Conservation (phyloP, 2,113 vertebrate species). For the Salvelinus fontinalis region DNA sequence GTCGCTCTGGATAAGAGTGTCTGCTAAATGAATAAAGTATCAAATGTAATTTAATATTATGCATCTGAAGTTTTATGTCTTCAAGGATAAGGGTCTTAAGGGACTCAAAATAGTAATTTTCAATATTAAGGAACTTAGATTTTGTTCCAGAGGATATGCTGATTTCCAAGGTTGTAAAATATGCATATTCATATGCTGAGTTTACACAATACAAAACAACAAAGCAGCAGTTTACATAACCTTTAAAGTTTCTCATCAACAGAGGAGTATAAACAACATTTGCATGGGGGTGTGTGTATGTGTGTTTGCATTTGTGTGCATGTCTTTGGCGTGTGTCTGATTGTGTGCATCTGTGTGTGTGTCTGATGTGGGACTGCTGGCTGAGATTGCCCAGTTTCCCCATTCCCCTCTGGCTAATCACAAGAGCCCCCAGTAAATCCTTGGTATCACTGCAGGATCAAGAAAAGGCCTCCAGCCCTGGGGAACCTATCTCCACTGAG, state of each 20-base stretch:
- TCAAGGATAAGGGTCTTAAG: slow-evolving; percentile 52
- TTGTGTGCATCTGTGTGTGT: not conserved
- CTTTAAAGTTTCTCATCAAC: slow-evolving; percentile 39
- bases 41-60: slow-evolving; percentile 38
- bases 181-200: slow-evolving; percentile 67
- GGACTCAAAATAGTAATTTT: slow-evolving; percentile 45
- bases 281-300: slow-evolving; percentile 13
- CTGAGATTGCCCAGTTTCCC: slow-evolving; percentile 68
- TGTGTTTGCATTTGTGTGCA: not conserved
- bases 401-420: slow-evolving; percentile 74
- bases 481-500: slow-evolving; percentile 67
- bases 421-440: slow-evolving; percentile 70
- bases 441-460: slow-evolving; percentile 69
- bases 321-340: not conserved
- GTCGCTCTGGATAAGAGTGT: too few species aligned
- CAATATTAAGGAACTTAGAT: slow-evolving; percentile 53
- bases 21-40: not conserved
- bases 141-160: slow-evolving; percentile 44
- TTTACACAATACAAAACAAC: slow-evolving; percentile 51
- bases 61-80: slow-evolving; percentile 46
- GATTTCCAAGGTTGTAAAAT: slow-evolving; percentile 58
- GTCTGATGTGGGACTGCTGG: slow-evolving; percentile 56
- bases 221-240: slow-evolving; percentile 56
- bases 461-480: slow-evolving; percentile 55
- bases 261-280: slow-evolving; percentile 7